Evolutionary conservation across 2,797 vertebrate genomes (phyloP), one percentile per base, ranked within the genome.

Genomic region (Ptychadena robeensis): DNA sequence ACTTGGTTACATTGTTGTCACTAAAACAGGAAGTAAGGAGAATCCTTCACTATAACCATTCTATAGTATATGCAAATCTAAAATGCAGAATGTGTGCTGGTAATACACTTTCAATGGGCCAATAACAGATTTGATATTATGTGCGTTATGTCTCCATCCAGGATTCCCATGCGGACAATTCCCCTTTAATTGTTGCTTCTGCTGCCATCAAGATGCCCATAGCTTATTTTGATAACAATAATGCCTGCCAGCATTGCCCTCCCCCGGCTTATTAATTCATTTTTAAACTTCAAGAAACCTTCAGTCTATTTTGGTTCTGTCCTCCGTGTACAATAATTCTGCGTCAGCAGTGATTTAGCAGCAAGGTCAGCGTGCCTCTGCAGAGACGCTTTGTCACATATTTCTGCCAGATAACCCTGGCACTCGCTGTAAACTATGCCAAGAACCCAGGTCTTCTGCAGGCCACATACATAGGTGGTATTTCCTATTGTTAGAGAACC

Each of bases 221-320:
- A 32, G 64, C 64, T 67, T 53, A 37, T 22, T 38, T 57, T 40
- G 15, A 25, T 28, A 37, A 69, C n/a, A 53, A 35, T 12, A 69
- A 25, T 57, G 9, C 27, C 18, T n/a, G 9, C 57, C 28, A 12
- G 35, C 73, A 48, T 9, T 38, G 1, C 22, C 9, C 32, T 22
- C 61, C 14, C 74, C 63, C 28, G 48, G 53, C 38, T 57, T 79
- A 79, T 79, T 79, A 79, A 79, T 79, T 79, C 76, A 79, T 57
- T 35, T 57, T 69, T 79, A 57, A 15, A 79, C 76, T 79, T 79
- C 44, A 79, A 48, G 76, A 35, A 59, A 79, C 76, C 76, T 79
- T 79, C 65, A 79, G 65, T 18, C 76, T 79, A 79, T 79, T 79
- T 68, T 57, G 2, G 61, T 81, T 73, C 63, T 65, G 63, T 63